phyloP scores from a whole-genome alignment of 2,888 invertebrate species.

The Pecten maximus region DNA sequence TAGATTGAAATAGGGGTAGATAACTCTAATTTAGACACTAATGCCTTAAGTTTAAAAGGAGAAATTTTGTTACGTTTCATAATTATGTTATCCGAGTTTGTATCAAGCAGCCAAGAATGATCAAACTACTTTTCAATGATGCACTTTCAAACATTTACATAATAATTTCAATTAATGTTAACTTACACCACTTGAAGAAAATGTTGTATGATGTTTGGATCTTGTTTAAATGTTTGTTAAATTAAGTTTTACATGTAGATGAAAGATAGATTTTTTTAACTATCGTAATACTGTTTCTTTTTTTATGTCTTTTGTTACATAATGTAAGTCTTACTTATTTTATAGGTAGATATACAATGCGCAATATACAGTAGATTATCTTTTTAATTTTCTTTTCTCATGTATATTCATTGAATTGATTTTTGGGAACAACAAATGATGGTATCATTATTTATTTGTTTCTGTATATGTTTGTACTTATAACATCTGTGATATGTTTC shows the following conservation, averaged over 20 bases:
- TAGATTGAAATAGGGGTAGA: conserved; percentile 50
- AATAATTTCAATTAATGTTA: no score
- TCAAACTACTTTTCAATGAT: neutral
- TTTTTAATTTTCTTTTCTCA: neutral
- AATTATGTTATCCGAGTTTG: neutral
- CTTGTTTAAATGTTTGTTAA: neutral
- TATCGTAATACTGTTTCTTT: neutral
- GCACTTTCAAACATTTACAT: neutral
- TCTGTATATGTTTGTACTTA: neutral
- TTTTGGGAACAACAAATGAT: neutral
- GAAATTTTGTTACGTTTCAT: neutral
- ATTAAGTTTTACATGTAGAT: neutral
- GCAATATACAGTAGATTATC: neutral
- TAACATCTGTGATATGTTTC: neutral
- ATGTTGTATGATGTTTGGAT: neutral
- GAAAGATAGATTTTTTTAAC: neutral
- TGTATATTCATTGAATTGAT: neutral
- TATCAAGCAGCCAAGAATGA: neutral
- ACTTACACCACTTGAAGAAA: neutral
- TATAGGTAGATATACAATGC: neutral
- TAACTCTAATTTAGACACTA: neutral
- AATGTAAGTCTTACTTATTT: neutral
- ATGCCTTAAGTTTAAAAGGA: neutral
- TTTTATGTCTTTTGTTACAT: neutral
- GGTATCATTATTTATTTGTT: neutral